Evolutionary conservation across 2,797 vertebrate species (phyloP).

Genomic region (Graptemys geographica): DNA sequence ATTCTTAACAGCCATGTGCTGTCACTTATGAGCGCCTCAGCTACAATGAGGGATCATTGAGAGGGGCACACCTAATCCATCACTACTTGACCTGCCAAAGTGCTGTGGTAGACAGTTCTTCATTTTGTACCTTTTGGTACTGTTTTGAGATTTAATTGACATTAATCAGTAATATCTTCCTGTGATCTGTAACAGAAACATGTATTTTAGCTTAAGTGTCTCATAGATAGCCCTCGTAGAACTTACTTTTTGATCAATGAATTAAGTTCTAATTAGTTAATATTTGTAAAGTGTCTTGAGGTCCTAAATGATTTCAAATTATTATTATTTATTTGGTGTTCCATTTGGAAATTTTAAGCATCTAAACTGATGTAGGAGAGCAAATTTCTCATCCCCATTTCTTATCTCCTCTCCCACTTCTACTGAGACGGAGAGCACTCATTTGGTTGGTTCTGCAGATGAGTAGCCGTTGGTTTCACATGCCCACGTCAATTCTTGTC

Average conservation of each 20-base stretch:
- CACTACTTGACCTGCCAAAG: neutral
- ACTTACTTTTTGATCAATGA: neutral
- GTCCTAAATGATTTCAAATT: neutral
- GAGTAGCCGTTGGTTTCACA: neutral
- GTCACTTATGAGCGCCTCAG: neutral
- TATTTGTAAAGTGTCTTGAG: neutral
- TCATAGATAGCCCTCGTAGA: neutral
- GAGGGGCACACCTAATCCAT: neutral
- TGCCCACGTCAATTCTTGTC: too few relatives aligned
- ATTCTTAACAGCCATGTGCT: neutral
- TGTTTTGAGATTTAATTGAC: neutral
- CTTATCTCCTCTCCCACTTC: neutral
- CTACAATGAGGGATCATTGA: neutral
- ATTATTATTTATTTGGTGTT: neutral
- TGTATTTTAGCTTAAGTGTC: neutral
- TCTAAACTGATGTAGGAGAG: neutral
- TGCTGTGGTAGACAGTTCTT: neutral
- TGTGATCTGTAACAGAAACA: neutral
- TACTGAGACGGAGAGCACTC: neutral
- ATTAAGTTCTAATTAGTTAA: neutral
- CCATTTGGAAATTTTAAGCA: neutral
- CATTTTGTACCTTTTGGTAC: neutral
- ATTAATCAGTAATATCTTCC: neutral
- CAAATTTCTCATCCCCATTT: neutral
- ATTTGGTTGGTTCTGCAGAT: neutral